Base-by-base conservation (phyloP, 2,113 vertebrate species). In the Scartelaos histophorus region DNA sequence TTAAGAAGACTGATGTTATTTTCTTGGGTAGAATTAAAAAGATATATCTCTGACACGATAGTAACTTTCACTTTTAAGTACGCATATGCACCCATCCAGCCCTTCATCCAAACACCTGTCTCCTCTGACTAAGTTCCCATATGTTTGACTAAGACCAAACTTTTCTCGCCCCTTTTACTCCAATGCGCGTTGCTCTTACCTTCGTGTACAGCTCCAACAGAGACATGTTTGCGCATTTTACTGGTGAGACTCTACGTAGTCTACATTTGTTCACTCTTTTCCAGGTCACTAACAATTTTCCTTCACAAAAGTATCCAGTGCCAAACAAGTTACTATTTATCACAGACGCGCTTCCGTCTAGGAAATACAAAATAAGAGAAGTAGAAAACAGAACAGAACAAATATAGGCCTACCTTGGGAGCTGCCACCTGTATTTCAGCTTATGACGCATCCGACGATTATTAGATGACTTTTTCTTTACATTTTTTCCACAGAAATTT, bases 171-270 rank as follows among this genome's bases (percentile, higher is more conserved):
- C 15, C 0, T 25, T 10, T n/a, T n/a, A 22, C 0, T 64, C 65
- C 58, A 21, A 10, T 24, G 13, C 16, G 0, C 5, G 25, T 53
- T 35, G 1, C 1, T 66, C 93, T 89, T 95, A 98, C 97, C 96
- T 95, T 90, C 0, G 96, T 94, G 91, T 98, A 98, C 7, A 98
- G 94, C 78, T 96, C 95, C 62, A 87, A 89, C 86, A 96, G 78
- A 88, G 95, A 94, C 97, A 98, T 97, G 72, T 76, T 82, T 66
- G 46, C 22, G 35, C 88, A 87, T 88, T 70, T 35, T 67, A 49
- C 62, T 47, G 13, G 34, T 17, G 49, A 51, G 43, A 51, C 66
- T 17, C 56, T 9, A 22, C n/a, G 57, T 5, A 61, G 58, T 25
- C 25, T 61, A 61, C 45, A 15, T 69, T 56, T 74, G 49, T 17